A percentile compares a stretch with the other conserved stretches of the same genome.
Evolutionary conservation across 2,113 vertebrate genomes (phyloP).

Genomic region (Argyrosomus japonicus): DNA sequence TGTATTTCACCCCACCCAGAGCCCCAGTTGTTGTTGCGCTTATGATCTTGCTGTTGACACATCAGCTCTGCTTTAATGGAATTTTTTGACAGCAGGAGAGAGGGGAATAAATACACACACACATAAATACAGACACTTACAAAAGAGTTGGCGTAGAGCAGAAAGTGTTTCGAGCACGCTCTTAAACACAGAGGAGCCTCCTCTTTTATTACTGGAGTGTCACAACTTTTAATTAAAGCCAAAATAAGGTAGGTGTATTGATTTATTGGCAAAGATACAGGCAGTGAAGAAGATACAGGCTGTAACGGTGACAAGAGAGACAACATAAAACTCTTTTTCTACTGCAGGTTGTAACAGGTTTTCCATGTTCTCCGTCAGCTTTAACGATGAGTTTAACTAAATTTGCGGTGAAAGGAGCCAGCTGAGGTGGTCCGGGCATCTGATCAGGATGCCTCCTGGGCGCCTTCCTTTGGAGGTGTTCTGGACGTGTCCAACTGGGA

Average conservation of each 20-base stretch:
- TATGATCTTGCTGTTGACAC: constrained; percentile 43
- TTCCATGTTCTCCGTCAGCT: too few species aligned
- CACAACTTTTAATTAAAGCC: constrained; percentile 37
- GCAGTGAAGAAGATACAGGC: not conserved
- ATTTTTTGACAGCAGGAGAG: constrained; percentile 45
- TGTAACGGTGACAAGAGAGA: not conserved
- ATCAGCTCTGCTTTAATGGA: constrained; percentile 48
- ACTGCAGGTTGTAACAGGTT: too few species aligned
- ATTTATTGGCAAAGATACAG: not conserved
- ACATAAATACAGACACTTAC: not conserved
- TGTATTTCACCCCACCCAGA: constrained; percentile 17
- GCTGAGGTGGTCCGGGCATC: too few species aligned
- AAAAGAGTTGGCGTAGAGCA: not conserved
- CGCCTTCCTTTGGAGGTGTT: too few species aligned
- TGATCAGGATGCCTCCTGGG: too few species aligned
- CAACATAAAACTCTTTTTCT: too few species aligned
- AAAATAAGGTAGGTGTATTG: constrained; percentile 21
- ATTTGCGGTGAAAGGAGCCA: too few species aligned
- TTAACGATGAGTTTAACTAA: too few species aligned
- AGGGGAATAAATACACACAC: constrained; percentile 8
- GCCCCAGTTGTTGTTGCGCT: constrained; percentile 15
- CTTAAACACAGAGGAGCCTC: not conserved
- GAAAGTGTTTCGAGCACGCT: not conserved
- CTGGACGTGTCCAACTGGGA: too few species aligned
- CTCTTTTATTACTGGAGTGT: not conserved